Conservation (phyloP, 2,113 vertebrate genomes). For the Pycnonotus jocosus region DNA sequence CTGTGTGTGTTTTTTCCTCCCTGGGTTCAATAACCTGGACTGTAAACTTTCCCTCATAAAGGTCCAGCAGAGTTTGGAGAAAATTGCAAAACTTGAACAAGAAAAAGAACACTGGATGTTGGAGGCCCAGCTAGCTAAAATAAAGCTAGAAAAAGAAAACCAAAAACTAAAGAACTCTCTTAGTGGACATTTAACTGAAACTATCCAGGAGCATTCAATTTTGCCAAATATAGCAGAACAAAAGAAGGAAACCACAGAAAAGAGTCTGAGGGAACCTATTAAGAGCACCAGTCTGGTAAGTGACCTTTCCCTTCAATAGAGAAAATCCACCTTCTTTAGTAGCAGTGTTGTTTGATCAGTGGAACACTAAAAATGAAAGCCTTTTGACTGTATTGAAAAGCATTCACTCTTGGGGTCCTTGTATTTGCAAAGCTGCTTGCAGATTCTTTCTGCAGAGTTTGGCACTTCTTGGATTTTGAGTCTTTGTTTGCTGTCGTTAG, state of each 20-base stretch:
- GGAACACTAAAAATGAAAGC: background rate
- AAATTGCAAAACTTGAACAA: constrained; percentile 94
- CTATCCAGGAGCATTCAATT: constrained; percentile 54
- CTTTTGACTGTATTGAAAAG: background rate
- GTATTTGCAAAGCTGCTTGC: background rate
- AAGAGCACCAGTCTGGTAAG: constrained; percentile 83
- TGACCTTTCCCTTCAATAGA: background rate
- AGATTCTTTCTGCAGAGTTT: background rate
- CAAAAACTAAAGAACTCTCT: constrained; percentile 75
- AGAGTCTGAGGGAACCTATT: constrained; percentile 57
- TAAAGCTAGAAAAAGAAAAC: constrained; percentile 93
- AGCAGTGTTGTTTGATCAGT: background rate
- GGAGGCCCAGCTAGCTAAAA: constrained; percentile 93
- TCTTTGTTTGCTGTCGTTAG: background rate
- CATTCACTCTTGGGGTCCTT: background rate
- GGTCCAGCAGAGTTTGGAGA: constrained; percentile 96
- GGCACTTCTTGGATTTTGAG: background rate
- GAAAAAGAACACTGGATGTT: constrained; percentile 99
- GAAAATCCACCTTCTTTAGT: background rate
- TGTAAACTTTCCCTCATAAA: constrained; percentile 54
- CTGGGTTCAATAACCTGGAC: background rate
- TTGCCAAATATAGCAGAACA: constrained; percentile 15
- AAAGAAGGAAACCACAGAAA: constrained; percentile 68
- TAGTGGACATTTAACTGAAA: constrained; percentile 36
- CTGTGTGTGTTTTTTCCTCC: background rate